Conservation (phyloP, 2,797 vertebrate genomes). For the Rhodeus uyekii region DNA sequence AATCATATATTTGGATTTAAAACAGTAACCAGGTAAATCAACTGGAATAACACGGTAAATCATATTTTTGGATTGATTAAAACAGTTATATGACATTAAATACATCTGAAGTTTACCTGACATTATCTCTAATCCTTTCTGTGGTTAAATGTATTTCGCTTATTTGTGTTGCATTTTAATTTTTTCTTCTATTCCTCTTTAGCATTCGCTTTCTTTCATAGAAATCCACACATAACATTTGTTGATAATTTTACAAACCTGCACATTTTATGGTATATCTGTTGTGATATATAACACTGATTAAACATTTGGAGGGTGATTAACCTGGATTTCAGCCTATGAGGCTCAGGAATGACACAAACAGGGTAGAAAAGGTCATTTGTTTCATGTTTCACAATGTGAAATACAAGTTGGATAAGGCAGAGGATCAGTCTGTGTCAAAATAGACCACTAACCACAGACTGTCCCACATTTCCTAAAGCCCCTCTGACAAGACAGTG, state of each 20-base stretch:
- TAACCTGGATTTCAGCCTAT: slow-evolving; percentile 14
- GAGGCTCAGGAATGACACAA: slow-evolving; percentile 39
- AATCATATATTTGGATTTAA: too few relatives aligned
- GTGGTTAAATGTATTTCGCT: background rate
- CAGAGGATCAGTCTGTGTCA: slow-evolving; percentile 47
- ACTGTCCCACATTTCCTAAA: slow-evolving; percentile 39
- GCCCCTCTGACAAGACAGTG: slow-evolving; percentile 38
- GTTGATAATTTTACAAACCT: background rate
- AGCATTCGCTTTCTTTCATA: background rate
- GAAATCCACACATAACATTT: background rate
- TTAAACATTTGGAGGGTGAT: slow-evolving; percentile 5
- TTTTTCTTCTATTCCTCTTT: background rate
- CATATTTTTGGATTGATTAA: background rate
- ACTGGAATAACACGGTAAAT: too few relatives aligned
- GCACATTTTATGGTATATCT: background rate
- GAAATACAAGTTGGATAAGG: slow-evolving; percentile 52
- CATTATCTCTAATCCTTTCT: background rate
- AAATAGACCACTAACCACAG: slow-evolving; percentile 38
- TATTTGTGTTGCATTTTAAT: background rate
- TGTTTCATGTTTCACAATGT: slow-evolving; percentile 50
- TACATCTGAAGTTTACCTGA: background rate
- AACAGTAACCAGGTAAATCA: too few relatives aligned
- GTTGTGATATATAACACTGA: background rate
- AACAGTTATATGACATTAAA: background rate
- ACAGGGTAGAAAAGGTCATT: slow-evolving; percentile 36